Evolutionary conservation across 2,113 vertebrate species (phyloP).

Genomic region (Pollachius pollachius): DNA sequence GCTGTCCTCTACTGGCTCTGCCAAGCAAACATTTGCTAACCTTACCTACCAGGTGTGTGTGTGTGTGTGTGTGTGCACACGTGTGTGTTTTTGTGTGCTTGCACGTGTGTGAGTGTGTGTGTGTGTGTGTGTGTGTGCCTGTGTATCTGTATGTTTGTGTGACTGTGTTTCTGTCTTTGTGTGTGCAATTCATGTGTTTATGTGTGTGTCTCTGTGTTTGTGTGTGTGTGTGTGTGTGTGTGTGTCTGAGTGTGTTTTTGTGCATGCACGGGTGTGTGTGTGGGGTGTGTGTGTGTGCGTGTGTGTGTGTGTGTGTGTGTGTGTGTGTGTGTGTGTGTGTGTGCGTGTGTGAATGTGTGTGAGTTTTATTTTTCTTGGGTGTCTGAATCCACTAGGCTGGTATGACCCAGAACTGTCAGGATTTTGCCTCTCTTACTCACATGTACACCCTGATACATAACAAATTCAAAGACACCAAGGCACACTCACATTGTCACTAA

Average conservation of each 20-base stretch:
- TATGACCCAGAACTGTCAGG: conserved; percentile 71
- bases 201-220: background rate
- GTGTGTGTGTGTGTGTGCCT: background rate
- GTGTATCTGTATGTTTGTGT: background rate
- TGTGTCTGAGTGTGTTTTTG: background rate
- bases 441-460: background rate
- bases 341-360: conserved; percentile 2
- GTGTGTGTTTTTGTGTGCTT: conserved; percentile 1
- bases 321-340: conserved; percentile 7
- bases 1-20: conserved; percentile 11
- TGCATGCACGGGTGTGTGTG: background rate
- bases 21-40: conserved; percentile 51
- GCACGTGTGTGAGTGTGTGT: background rate
- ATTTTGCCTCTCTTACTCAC: conserved; percentile 32
- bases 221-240: background rate
- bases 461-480: no score
- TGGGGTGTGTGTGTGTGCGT: background rate
- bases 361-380: conserved; percentile 38
- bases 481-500: conserved; percentile 21
- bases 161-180: background rate
- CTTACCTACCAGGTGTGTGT: conserved; percentile 30
- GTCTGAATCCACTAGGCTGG: conserved; percentile 49
- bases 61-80: conserved; percentile 7
- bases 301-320: background rate
- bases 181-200: background rate